Evolutionary conservation across 2,797 vertebrate genomes (phyloP).

Genomic region (Microctenopoma steveboyesi): DNA sequence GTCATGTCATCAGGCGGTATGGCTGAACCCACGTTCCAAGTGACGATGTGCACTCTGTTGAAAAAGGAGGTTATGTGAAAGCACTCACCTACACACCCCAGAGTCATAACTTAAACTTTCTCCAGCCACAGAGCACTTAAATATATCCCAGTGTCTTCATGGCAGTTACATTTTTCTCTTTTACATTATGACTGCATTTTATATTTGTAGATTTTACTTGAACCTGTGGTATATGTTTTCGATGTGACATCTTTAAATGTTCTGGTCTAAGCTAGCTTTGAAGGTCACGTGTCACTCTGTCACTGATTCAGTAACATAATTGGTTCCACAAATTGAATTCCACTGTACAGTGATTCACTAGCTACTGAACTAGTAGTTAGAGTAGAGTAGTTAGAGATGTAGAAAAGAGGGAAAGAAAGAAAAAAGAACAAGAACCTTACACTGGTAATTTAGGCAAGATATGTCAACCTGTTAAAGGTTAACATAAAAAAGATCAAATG

Average conservation of each 20-base stretch:
- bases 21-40: constrained; percentile 96
- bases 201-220: not conserved
- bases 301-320: not conserved
- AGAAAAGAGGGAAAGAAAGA: not conserved
- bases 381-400: constrained; percentile 3
- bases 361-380: not conserved
- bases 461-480: not conserved
- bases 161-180: not conserved
- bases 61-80: constrained; percentile 38
- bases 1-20: constrained; percentile 93
- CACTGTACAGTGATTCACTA: not conserved
- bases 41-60: constrained; percentile 92
- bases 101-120: not conserved
- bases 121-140: not conserved
- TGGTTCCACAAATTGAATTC: not conserved
- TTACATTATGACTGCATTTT: not conserved
- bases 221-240: not conserved
- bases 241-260: not conserved
- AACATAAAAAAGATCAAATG: not conserved
- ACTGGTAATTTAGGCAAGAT: not conserved
- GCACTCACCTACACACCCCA: constrained; percentile 21
- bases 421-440: not conserved
- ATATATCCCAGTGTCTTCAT: not conserved
- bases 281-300: not conserved
- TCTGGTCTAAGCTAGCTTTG: not conserved